These are phyloP conservation scores for Chlorocebus sabaeus DNA, from an alignment of 2,113 vertebrate genomes.

Conservation along the genomic window DNA sequence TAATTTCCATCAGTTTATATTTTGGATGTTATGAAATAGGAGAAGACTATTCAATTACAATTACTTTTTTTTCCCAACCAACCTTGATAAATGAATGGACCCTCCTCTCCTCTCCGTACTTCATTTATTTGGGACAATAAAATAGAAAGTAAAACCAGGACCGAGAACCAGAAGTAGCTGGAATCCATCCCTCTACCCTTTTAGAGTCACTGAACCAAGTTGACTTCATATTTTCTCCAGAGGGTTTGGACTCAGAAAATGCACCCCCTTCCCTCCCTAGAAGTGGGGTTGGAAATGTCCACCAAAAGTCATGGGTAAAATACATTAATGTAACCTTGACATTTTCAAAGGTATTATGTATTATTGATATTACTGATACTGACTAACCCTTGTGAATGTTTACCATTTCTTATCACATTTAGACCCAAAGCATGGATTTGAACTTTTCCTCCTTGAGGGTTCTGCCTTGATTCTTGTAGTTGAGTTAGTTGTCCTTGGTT, in stretches of 20 bases:
- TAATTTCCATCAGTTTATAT: neutral
- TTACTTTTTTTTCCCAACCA: neutral
- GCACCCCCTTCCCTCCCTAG: fast-evolving
- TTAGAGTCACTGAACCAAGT: neutral
- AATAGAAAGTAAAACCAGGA: neutral
- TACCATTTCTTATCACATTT: neutral
- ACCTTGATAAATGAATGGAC: neutral
- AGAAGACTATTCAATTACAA: neutral
- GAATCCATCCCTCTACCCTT: neutral
- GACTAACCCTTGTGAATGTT: neutral
- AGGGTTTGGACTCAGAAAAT: neutral
- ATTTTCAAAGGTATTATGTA: neutral
- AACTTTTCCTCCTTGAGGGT: neutral
- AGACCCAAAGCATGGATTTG: neutral
- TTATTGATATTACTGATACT: neutral
- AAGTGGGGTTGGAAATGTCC: neutral
- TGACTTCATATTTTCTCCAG: neutral
- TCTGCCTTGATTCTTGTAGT: neutral
- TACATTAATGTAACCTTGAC: neutral
- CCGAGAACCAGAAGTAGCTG: neutral
- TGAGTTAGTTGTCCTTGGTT: neutral
- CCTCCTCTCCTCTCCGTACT: neutral
- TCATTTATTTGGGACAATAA: neutral
- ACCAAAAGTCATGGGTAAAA: neutral
- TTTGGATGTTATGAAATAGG: neutral